A percentile compares a stretch with the other conserved stretches of the same genome.
Evolutionary conservation across 2,888 invertebrate species (phyloP).

Genomic region (Pseudanteris insignis): DNA sequence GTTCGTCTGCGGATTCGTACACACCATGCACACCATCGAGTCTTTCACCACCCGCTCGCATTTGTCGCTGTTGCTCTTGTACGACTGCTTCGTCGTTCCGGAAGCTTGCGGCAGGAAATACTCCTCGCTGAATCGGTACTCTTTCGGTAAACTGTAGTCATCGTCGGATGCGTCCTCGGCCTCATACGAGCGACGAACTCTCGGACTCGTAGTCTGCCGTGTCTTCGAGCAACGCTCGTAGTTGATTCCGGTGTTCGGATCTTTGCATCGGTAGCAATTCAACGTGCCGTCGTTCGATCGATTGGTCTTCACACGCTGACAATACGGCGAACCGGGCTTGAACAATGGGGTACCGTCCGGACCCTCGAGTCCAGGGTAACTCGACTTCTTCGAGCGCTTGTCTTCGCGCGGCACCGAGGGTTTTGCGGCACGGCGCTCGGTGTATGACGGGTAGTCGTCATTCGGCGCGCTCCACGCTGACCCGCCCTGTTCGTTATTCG

Average conservation of each 20-base stretch:
- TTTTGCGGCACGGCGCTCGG: slow-evolving; percentile 40
- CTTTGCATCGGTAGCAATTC: slow-evolving; percentile 70
- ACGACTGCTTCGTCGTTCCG: slow-evolving; percentile 65
- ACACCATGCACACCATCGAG: slow-evolving; percentile 78
- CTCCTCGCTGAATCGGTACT: slow-evolving; percentile 63
- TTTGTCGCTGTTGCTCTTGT: slow-evolving; percentile 71
- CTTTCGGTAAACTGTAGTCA: slow-evolving; percentile 60
- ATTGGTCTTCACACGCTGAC: slow-evolving; percentile 48
- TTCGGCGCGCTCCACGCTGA: background rate
- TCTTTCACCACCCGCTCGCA: slow-evolving; percentile 75
- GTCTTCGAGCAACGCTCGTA: slow-evolving; percentile 71
- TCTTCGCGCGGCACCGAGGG: slow-evolving; percentile 49
- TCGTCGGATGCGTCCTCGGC: slow-evolving; percentile 22
- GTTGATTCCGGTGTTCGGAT: slow-evolving; percentile 67
- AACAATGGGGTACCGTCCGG: slow-evolving; percentile 41
- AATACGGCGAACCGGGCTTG: slow-evolving; percentile 50
- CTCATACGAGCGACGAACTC: slow-evolving; percentile 29
- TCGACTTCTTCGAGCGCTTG: slow-evolving; percentile 52
- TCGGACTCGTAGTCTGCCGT: slow-evolving; percentile 56
- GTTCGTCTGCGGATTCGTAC: slow-evolving; percentile 78
- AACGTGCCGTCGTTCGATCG: slow-evolving; percentile 47
- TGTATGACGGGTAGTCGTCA: slow-evolving; percentile 11
- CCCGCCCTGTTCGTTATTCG: slow-evolving; percentile 8
- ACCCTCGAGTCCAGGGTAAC: slow-evolving; percentile 46
- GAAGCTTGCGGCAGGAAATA: slow-evolving; percentile 55